These are phyloP conservation scores for Auanema sp. DNA, from an alignment of 2,888 invertebrate genomes.

Conservation along the genomic window DNA sequence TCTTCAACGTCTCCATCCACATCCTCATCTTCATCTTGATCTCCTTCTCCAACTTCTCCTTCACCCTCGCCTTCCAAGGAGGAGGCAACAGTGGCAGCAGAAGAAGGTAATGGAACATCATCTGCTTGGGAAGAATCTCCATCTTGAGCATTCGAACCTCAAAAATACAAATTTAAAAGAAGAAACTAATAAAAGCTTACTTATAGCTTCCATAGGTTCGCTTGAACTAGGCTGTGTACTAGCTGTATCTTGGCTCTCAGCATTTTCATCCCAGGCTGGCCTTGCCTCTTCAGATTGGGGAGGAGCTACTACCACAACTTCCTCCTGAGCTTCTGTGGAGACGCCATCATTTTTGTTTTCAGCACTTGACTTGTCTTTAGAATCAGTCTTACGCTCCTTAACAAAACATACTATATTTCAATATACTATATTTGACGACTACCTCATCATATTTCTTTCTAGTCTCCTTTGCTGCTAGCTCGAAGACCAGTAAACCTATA, in stretches of 20 bases:
- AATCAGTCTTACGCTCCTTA: slow-evolving; percentile 4
- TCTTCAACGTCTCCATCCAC: slow-evolving; percentile 8
- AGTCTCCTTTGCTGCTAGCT: slow-evolving; percentile 22
- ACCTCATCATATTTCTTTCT: slow-evolving; percentile 14
- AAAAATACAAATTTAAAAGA: neutral
- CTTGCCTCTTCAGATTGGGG: slow-evolving; percentile 8
- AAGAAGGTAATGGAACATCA: slow-evolving; percentile 26
- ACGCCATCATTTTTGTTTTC: slow-evolving; percentile 23
- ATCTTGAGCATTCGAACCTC: slow-evolving; percentile 8
- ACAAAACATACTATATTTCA: neutral
- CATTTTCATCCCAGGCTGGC: slow-evolving; percentile 10
- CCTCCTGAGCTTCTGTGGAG: slow-evolving; percentile 10
- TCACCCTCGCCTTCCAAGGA: slow-evolving; percentile 33
- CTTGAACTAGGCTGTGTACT: neutral
- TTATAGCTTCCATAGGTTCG: slow-evolving; percentile 21
- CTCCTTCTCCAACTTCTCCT: slow-evolving; percentile 1
- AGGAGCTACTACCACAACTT: slow-evolving; percentile 13
- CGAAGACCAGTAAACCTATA: slow-evolving; percentile 27
- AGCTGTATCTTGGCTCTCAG: neutral
- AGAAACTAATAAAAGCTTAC: neutral
- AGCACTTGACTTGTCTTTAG: slow-evolving; percentile 9
- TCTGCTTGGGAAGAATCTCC: slow-evolving; percentile 26
- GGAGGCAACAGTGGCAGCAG: slow-evolving; percentile 38
- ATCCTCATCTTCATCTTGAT: too few relatives aligned
- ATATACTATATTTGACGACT: neutral